These are phyloP conservation scores for Iselma pallidipennis DNA, from an alignment of 2,888 invertebrate species.

Conservation along the genomic window DNA sequence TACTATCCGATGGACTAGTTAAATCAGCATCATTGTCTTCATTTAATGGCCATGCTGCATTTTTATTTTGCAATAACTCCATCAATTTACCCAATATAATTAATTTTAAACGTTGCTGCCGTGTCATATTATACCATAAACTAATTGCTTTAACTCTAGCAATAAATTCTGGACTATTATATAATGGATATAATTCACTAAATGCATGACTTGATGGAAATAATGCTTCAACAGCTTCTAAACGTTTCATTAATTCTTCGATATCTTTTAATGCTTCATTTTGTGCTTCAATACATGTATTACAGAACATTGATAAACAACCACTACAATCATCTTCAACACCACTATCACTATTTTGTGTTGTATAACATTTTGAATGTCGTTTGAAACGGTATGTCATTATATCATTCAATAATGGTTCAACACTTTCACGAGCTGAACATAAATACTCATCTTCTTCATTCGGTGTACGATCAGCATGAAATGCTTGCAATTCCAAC, in stretches of 20 bases:
- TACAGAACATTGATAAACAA: constrained; percentile 77
- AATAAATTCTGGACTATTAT: constrained; percentile 67
- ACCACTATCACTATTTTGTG: constrained; percentile 49
- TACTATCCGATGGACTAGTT: constrained; percentile 58
- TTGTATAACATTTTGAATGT: constrained; percentile 34
- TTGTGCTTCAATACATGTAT: constrained; percentile 70
- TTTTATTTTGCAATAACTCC: constrained; percentile 51
- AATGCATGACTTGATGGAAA: constrained; percentile 86
- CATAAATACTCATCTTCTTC: constrained; percentile 81
- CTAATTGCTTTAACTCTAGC: constrained; percentile 80
- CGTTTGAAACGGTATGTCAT: constrained; percentile 69
- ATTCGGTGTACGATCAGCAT: constrained; percentile 73
- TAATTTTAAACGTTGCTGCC: constrained; percentile 80
- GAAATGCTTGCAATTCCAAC: constrained; percentile 86
- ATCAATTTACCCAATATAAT: constrained; percentile 72
- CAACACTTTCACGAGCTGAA: constrained; percentile 72
- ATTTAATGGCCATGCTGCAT: constrained; percentile 42
- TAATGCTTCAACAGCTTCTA: constrained; percentile 77
- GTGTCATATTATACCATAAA: constrained; percentile 89
- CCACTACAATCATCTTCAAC: constrained; percentile 60
- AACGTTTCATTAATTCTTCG: constrained; percentile 68
- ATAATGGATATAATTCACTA: constrained; percentile 71
- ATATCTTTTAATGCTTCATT: constrained; percentile 76
- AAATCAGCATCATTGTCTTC: constrained; percentile 34
- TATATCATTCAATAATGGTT: constrained; percentile 72